phyloP scores from a whole-genome alignment of 2,888 invertebrate genomes.

The Amphipoea lucens region DNA sequence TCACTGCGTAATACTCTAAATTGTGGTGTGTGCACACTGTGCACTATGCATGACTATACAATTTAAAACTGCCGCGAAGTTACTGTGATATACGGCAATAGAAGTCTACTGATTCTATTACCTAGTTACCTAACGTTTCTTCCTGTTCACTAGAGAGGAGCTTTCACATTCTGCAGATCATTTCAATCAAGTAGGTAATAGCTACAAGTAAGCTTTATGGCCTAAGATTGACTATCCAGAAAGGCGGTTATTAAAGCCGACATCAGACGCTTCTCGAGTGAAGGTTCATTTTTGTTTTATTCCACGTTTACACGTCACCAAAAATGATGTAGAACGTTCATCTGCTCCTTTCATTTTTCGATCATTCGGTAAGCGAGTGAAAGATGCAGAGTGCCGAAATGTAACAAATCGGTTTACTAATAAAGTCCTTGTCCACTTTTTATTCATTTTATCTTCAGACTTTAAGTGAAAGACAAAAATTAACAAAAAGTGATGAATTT shows the following conservation, averaged over 20 bases:
- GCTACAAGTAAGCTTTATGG: not conserved
- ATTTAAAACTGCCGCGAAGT: not conserved
- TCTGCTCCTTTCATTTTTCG: not conserved
- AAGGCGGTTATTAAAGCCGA: not conserved
- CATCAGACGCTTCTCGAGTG: not conserved
- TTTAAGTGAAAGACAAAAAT: not conserved
- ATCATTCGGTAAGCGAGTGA: not conserved
- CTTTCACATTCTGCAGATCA: not conserved
- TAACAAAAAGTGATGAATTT: not conserved
- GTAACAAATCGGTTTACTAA: not conserved
- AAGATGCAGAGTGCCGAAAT: not conserved
- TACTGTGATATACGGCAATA: not conserved
- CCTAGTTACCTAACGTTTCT: slow-evolving; percentile 6
- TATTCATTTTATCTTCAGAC: not conserved
- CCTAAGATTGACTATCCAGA: not conserved
- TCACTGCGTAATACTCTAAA: slow-evolving; percentile 3
- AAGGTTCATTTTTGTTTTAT: not conserved
- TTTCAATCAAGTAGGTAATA: not conserved
- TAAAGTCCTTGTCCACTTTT: not conserved
- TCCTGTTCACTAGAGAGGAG: not conserved
- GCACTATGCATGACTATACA: not conserved
- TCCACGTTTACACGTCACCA: not conserved
- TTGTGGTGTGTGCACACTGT: not conserved
- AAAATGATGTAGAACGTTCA: not conserved
- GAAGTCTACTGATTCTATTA: slow-evolving; percentile 7